Percentiles rank a stretch among this genome's conserved stretches.
These are phyloP conservation scores for Gasterosteus nipponicus DNA, from an alignment of 2,113 vertebrate species.

Conservation along the genomic window DNA sequence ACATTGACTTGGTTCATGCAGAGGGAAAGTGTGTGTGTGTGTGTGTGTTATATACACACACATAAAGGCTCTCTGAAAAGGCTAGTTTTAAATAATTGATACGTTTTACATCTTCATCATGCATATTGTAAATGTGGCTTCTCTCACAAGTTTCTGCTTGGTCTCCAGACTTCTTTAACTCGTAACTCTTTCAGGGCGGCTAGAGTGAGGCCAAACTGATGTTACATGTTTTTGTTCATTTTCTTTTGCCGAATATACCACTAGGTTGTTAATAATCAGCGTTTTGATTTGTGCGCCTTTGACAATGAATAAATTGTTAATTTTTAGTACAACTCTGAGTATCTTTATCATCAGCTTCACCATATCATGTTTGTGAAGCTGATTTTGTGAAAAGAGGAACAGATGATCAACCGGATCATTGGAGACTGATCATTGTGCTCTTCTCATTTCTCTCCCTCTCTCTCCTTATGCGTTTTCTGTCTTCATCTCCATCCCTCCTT, in stretches of 20 bases:
- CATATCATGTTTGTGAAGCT: conserved; percentile 76
- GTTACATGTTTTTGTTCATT: neutral
- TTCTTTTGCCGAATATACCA: neutral
- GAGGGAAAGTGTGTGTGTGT: conserved; percentile 1
- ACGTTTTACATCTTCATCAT: conserved; percentile 44
- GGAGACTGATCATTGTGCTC: conserved; percentile 82
- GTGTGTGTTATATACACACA: neutral
- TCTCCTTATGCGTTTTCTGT: conserved; percentile 63
- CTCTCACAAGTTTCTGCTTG: conserved; percentile 18
- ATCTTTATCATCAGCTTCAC: neutral
- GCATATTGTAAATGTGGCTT: conserved; percentile 44
- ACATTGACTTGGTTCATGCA: conserved; percentile 6
- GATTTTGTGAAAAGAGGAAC: conserved; percentile 86
- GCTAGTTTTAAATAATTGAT: conserved; percentile 51
- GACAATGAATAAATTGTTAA: neutral
- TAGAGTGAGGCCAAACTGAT: conserved; percentile 1
- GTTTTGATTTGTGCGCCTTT: neutral
- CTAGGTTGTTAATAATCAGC: neutral
- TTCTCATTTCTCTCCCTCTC: conserved; percentile 82
- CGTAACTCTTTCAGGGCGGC: conserved; percentile 11
- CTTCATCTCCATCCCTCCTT: conserved; percentile 36
- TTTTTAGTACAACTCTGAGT: neutral
- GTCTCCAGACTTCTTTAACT: conserved; percentile 3
- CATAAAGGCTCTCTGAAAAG: conserved; percentile 37
- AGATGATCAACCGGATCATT: conserved; percentile 61